Base-by-base conservation (phyloP, 2,888 invertebrate genomes). In the Marasmarcha lunaedactyla region DNA sequence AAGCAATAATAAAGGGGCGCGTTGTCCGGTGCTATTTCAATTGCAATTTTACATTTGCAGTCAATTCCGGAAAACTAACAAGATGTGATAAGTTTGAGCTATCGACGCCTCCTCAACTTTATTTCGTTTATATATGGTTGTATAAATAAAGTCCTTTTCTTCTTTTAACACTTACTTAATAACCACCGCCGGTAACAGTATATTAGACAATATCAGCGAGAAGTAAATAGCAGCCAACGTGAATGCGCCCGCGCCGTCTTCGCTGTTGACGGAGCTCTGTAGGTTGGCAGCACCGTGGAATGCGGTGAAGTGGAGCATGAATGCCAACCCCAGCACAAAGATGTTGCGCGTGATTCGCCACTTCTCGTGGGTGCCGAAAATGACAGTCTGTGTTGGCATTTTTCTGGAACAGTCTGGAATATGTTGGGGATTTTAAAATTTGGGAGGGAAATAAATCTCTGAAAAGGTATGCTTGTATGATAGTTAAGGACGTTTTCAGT, bases 231-330 rank as follows among this genome's bases (percentile, higher is more conserved):
- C 89, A 0, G 94, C 91, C 38, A 95, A 71, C 0, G 94, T 94
- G 50, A 91, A 91, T 1, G 93, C 90, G 1, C 96, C 96, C 1
- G 95, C 81, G 0, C 93, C 91, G 1, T 88, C 90, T 55, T 92
- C 91, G 12, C 90, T 88, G 69, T 95, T 94, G 40, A 95, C 88
- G 0, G 93, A 94, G 62, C 94, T 94, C 72, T 93, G 93, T 33
- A 93, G 81, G 69, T 93, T 93, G 37, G 92, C 90, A 1, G 92
- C 88, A 2, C 93, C 93, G 72, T 92, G 94, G 69, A 95, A 97
- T 3, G 96, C 95, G 1, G 95, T 97, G 76, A 97, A 94, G 51
- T 94, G 92, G 52, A 96, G 87, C 89, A 96, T 92, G 72, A 97
- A 97, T 0, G 94, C 94, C 44, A 93, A 77, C 1, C 95, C 93